A percentile compares a stretch with the other conserved stretches of the same genome.
Evolutionary conservation across 2,888 invertebrate species (phyloP).

Genomic region (Sympetrum striolatum): DNA sequence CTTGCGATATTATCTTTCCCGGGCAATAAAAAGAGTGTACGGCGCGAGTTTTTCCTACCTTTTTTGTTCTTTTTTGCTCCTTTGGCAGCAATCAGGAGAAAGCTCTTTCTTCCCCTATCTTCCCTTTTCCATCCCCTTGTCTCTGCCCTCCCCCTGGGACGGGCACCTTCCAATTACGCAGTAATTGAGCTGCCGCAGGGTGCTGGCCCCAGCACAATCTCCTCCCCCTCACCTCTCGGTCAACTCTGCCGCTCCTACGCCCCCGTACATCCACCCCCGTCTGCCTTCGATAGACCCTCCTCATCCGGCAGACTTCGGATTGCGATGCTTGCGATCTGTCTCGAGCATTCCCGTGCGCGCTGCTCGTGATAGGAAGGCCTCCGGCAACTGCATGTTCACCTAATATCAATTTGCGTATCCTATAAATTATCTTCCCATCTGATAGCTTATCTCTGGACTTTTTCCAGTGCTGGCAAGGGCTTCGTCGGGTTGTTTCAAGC

Average conservation of each 20-base stretch:
- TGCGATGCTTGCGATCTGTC: background rate
- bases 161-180: constrained; percentile 19
- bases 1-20: background rate
- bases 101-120: background rate
- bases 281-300: background rate
- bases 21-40: background rate
- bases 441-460: background rate
- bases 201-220: background rate
- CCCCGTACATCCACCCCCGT: background rate
- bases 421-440: background rate
- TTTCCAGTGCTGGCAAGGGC: background rate
- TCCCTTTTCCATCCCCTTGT: background rate
- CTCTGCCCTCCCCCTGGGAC: background rate
- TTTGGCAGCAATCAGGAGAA: background rate
- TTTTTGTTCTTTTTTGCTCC: background rate
- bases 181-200: constrained; percentile 27
- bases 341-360: background rate
- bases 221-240: background rate
- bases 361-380: background rate
- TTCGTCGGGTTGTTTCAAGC: background rate
- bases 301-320: background rate
- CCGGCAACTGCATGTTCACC: background rate
- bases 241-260: background rate
- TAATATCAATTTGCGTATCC: background rate
- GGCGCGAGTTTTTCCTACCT: background rate